A percentile compares a stretch with the other conserved stretches of the same genome.
Conservation (phyloP, 2,797 vertebrate species). For the Monodelphis domestica region DNA sequence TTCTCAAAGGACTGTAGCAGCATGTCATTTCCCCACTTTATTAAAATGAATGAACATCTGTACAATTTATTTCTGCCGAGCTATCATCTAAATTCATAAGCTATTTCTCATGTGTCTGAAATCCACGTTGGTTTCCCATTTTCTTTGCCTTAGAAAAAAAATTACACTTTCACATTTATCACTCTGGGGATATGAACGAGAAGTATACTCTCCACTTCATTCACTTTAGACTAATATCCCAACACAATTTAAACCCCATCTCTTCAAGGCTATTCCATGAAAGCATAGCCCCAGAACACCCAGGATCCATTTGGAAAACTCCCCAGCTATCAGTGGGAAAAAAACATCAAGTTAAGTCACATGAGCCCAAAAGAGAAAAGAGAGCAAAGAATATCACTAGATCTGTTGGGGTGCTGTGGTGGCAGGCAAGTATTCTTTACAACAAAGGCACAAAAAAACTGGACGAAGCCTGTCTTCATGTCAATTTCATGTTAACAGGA, state of each 20-base stretch:
- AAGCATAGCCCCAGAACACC: constrained; percentile 54
- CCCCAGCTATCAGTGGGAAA: neutral
- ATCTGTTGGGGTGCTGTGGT: neutral
- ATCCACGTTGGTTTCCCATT: constrained; percentile 83
- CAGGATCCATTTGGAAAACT: constrained; percentile 38
- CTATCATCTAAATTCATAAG: constrained; percentile 91
- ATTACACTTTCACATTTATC: constrained; percentile 81
- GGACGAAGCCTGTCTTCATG: neutral
- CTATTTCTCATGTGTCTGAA: constrained; percentile 88
- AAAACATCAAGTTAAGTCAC: constrained; percentile 38
- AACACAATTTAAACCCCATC: constrained; percentile 81
- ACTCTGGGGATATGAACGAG: constrained; percentile 80
- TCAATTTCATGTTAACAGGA: neutral
- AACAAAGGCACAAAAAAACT: neutral
- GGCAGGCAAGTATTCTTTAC: neutral
- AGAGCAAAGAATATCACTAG: neutral
- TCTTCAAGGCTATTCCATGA: constrained; percentile 76
- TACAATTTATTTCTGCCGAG: constrained; percentile 87
- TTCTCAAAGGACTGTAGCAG: constrained; percentile 81
- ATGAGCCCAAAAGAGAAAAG: neutral
- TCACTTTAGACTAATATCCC: constrained; percentile 83
- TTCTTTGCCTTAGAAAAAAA: constrained; percentile 82
- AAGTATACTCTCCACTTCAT: constrained; percentile 80
- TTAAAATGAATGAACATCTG: constrained; percentile 93
- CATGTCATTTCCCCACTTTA: constrained; percentile 84